phyloP scores from a whole-genome alignment of 2,888 invertebrate genomes.

The Meliscaeva auricollis region DNA sequence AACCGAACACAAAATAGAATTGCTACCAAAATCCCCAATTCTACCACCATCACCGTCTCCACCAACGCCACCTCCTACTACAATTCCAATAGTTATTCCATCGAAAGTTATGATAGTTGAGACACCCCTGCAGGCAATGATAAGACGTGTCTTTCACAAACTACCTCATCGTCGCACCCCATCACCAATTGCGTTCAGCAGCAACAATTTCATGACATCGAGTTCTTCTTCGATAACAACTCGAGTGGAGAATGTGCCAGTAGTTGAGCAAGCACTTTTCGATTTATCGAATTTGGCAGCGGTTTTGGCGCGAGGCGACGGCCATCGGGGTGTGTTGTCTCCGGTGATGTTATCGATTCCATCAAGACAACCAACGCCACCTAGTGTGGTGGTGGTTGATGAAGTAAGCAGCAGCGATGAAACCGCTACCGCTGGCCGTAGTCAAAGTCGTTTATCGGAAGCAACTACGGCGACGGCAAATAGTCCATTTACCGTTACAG shows the following conservation, averaged over 20 bases:
- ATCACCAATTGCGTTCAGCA: constrained; percentile 17
- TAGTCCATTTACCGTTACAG: constrained; percentile 62
- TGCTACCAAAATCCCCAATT: neutral
- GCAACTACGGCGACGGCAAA: constrained; percentile 55
- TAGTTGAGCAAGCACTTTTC: constrained; percentile 81
- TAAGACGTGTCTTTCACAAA: constrained; percentile 79
- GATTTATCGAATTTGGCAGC: constrained; percentile 80
- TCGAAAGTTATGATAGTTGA: constrained; percentile 78
- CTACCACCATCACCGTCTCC: neutral
- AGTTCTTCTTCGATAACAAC: constrained; percentile 47
- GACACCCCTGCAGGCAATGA: constrained; percentile 80
- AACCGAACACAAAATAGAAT: constrained; percentile 74
- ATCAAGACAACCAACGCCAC: constrained; percentile 35
- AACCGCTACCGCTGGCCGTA: constrained; percentile 2
- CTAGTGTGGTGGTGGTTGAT: constrained; percentile 43
- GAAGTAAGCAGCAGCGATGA: constrained; percentile 44
- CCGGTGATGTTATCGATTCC: constrained; percentile 40
- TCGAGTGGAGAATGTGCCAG: constrained; percentile 81
- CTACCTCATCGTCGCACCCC: constrained; percentile 73
- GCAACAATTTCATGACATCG: constrained; percentile 30
- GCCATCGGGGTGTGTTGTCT: constrained; percentile 30
- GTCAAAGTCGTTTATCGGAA: constrained; percentile 64
- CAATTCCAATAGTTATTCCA: constrained; percentile 51
- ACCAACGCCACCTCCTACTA: no score
- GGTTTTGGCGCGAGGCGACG: constrained; percentile 38